Conservation (phyloP, 2,113 vertebrate genomes). For the Podarcis raffonei region DNA sequence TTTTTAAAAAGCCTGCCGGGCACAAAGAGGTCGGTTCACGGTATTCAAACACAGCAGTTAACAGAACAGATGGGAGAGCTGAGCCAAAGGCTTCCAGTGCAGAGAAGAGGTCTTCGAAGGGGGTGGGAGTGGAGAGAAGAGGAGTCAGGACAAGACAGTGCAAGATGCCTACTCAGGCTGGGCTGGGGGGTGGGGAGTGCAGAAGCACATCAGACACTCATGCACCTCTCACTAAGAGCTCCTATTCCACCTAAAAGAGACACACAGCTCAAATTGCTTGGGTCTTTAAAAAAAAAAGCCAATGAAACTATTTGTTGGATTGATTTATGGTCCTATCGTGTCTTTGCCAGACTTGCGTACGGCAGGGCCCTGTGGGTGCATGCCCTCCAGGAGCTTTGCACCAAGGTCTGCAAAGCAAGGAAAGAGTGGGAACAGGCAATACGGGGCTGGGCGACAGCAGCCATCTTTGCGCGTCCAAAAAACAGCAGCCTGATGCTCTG, state of each 20-base stretch:
- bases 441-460: background rate
- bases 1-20: conserved; percentile 32
- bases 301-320: background rate
- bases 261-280: too few species aligned
- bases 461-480: background rate
- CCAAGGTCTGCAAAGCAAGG: background rate
- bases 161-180: background rate
- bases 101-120: conserved; percentile 18
- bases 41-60: conserved; percentile 60
- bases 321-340: background rate
- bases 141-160: background rate
- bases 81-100: conserved; percentile 43
- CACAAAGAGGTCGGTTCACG: conserved; percentile 50
- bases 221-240: background rate
- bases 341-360: background rate
- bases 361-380: background rate
- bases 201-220: background rate
- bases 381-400: background rate
- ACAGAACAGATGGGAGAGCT: conserved; percentile 34
- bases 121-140: too few species aligned
- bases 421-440: background rate
- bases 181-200: too few species aligned
- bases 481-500: background rate
- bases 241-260: background rate
- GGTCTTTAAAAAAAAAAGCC: background rate